Conservation (phyloP, 2,888 invertebrate species). For the Dryomyza anilis region DNA sequence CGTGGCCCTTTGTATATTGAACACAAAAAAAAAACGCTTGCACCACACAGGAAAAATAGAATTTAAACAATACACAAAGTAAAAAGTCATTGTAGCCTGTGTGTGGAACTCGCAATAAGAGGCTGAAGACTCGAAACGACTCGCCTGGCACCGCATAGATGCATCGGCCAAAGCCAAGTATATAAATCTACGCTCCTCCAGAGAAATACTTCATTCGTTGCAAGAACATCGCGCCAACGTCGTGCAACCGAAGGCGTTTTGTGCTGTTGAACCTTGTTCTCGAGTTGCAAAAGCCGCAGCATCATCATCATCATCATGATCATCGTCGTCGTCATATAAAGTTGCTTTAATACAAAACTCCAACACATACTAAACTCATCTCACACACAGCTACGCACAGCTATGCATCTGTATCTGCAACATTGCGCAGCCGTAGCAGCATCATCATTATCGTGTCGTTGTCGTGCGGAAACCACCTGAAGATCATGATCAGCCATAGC, state of each 20-base stretch:
- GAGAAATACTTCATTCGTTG: conserved; percentile 27
- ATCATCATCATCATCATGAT: not conserved
- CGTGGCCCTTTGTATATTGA: not conserved
- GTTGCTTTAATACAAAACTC: not conserved
- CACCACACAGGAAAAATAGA: not conserved
- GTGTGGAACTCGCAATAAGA: no score
- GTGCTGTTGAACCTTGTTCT: conserved; percentile 13
- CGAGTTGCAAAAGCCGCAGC: conserved; percentile 3
- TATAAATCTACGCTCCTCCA: conserved; percentile 26
- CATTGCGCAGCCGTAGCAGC: no score
- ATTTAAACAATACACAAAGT: no score
- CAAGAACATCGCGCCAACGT: conserved; percentile 23
- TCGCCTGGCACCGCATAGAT: no score
- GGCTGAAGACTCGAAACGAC: no score
- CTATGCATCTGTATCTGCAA: no score
- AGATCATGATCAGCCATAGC: conserved; percentile 20
- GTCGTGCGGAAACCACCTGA: conserved; percentile 17
- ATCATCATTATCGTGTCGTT: not conserved
- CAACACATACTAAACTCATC: not conserved
- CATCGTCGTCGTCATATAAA: not conserved
- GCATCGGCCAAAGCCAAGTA: conserved; percentile 22
- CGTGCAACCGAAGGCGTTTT: conserved; percentile 22
- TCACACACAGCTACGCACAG: no score
- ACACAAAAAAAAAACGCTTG: not conserved
- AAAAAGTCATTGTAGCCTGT: no score